phyloP scores from a whole-genome alignment of 2,797 vertebrate genomes.

The Champsocephalus gunnari region DNA sequence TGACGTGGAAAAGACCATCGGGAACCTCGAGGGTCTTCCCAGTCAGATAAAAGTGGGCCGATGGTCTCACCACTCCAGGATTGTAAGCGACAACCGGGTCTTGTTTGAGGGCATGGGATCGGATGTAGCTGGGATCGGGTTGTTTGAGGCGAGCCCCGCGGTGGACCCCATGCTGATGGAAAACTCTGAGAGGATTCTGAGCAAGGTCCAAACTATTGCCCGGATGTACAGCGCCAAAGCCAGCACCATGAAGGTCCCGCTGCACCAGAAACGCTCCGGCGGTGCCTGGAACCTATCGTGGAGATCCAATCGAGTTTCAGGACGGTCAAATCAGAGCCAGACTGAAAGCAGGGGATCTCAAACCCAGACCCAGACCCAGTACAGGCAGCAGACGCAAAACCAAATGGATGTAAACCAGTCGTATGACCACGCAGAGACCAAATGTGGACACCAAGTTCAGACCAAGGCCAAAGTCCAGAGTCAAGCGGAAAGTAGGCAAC shows the following conservation, averaged over 20 bases:
- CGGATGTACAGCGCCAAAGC: slow-evolving; percentile 90
- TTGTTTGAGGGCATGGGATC: slow-evolving; percentile 77
- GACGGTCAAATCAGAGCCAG: not conserved
- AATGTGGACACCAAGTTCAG: slow-evolving; percentile 1
- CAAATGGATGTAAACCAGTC: not conserved
- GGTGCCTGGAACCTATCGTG: slow-evolving; percentile 22
- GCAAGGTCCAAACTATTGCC: slow-evolving; percentile 91
- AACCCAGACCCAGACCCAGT: not conserved
- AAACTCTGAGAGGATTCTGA: slow-evolving; percentile 88
- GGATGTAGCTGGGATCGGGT: slow-evolving; percentile 73
- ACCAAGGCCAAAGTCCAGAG: slow-evolving; percentile 16
- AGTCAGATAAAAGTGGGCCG: slow-evolving; percentile 71
- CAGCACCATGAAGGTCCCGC: slow-evolving; percentile 85
- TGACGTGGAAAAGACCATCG: slow-evolving; percentile 12
- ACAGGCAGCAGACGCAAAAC: slow-evolving; percentile 6
- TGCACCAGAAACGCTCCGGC: slow-evolving; percentile 78
- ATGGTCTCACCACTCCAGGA: slow-evolving; percentile 74
- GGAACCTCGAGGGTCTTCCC: slow-evolving; percentile 54
- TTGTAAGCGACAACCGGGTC: slow-evolving; percentile 66
- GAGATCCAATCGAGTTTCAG: slow-evolving; percentile 39
- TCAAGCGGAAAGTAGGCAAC: not conserved
- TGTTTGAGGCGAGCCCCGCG: slow-evolving; percentile 78
- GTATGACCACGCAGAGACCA: not conserved
- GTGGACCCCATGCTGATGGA: slow-evolving; percentile 80
- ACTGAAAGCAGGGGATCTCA: slow-evolving; percentile 5